These are phyloP conservation scores for Strix occidentalis DNA, from an alignment of 2,797 vertebrate genomes.

Conservation along the genomic window DNA sequence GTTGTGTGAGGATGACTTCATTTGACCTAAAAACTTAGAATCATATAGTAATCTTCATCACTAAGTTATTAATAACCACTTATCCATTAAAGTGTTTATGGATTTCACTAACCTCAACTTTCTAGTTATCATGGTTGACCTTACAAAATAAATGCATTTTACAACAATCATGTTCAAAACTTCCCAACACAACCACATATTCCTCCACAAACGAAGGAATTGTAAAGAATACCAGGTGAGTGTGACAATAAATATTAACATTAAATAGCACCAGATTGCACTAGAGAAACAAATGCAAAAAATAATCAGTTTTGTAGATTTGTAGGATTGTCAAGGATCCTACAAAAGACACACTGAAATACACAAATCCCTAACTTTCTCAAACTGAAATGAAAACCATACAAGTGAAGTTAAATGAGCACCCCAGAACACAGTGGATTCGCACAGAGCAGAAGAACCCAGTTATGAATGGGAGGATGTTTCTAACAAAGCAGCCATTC, in stretches of 20 bases:
- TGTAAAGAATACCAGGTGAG: neutral
- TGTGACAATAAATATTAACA: neutral
- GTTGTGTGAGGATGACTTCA: neutral
- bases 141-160: neutral
- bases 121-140: neutral
- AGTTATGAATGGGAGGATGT: neutral
- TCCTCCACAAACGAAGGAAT: neutral
- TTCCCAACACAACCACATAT: neutral
- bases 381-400: neutral
- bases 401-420: neutral
- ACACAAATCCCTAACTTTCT: neutral
- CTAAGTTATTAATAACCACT: neutral
- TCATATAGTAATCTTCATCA: neutral
- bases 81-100: neutral
- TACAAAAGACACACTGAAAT: neutral
- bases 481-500: neutral
- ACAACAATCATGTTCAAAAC: neutral
- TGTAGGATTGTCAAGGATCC: neutral
- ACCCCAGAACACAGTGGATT: neutral
- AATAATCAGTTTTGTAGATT: neutral
- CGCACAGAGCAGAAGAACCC: neutral
- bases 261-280: neutral
- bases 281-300: neutral
- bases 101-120: neutral
- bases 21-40: neutral